Evolutionary conservation across 2,113 vertebrate species (phyloP), one percentile per base, ranked within the genome.

Genomic region (Periophthalmodon schlosseri): DNA sequence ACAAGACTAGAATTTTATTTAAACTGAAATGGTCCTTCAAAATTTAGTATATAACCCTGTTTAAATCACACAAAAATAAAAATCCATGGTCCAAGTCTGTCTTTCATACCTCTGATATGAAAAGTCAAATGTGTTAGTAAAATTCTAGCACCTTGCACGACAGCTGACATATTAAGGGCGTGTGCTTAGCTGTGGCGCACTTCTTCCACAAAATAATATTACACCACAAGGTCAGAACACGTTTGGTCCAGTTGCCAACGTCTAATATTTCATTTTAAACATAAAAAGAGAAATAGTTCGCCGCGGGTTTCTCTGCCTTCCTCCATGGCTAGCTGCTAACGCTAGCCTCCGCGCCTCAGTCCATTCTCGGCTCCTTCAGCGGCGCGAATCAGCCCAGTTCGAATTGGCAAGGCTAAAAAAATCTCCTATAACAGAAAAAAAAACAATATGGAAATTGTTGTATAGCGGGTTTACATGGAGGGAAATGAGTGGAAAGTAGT

Each of bases 101-200:
- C 36, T 12, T 20, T 39, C 60, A n/a, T 39, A 11, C 11, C 4
- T 20, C 18, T n/a, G 18, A 39, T 39, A 34, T 33, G 60, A 10
- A 44, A 39, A n/a, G 34, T 39, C 2, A 10, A 65, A 12, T 39
- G 2, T 65, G 39, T 79, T 64, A 74, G 65, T 9, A 56, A 49
- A 33, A 58, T 15, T 71, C 57, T 58, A 21, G 54, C 74, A 69
- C 79, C 78, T 73, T 70, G 69, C 74, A 52, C 70, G 63, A 50
- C 72, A 71, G 74, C 75, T 85, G 86, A 89, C 86, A 85, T 86
- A 33, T 83, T 78, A 74, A 71, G 81, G 80, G 87, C 84, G 86
- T 80, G 71, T 84, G 85, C 84, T 81, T 77, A 74, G 77, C 82
- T 70, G 64, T 57, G 68, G 67, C 74, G 72, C 86, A 80, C 72